phyloP scores from a whole-genome alignment of 2,797 vertebrate genomes.

The Takifugu rubripes region DNA sequence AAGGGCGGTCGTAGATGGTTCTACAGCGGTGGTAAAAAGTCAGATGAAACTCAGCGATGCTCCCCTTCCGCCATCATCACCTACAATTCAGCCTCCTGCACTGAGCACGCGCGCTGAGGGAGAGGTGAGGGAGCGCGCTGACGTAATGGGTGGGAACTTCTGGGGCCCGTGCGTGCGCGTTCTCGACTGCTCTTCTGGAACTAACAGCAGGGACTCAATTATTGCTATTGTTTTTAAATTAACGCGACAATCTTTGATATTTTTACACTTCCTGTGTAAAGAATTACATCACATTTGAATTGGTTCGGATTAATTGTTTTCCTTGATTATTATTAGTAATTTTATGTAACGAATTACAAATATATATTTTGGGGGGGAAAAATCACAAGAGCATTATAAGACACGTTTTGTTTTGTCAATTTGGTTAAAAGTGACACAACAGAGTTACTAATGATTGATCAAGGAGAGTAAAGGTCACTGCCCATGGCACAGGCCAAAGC shows the following conservation, averaged over 20 bases:
- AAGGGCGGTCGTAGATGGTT: constrained; percentile 63
- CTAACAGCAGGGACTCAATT: neutral
- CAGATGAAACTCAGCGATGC: constrained; percentile 74
- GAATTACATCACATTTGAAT: too few species aligned
- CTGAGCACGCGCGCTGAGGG: constrained; percentile 77
- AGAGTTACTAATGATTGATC: too few species aligned
- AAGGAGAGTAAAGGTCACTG: too few species aligned
- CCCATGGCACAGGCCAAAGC: too few species aligned
- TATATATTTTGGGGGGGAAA: too few species aligned
- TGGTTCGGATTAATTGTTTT: too few species aligned
- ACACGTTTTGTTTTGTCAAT: too few species aligned
- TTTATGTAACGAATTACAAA: too few species aligned
- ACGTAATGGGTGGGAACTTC: constrained; percentile 68
- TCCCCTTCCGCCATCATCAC: constrained; percentile 85
- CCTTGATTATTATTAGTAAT: too few species aligned
- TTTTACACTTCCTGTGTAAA: neutral
- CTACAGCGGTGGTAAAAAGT: constrained; percentile 66
- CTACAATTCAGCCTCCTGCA: constrained; percentile 80
- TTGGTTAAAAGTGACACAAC: too few species aligned
- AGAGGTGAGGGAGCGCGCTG: constrained; percentile 65
- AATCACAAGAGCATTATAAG: too few species aligned
- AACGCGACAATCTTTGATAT: neutral
- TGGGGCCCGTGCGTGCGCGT: constrained; percentile 61
- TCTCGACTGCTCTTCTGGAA: constrained; percentile 22
- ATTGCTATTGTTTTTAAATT: neutral